A percentile compares a stretch with the other conserved stretches of the same genome.
phyloP scores from a whole-genome alignment of 2,888 invertebrate genomes.

The Eupithecia inturbata region DNA sequence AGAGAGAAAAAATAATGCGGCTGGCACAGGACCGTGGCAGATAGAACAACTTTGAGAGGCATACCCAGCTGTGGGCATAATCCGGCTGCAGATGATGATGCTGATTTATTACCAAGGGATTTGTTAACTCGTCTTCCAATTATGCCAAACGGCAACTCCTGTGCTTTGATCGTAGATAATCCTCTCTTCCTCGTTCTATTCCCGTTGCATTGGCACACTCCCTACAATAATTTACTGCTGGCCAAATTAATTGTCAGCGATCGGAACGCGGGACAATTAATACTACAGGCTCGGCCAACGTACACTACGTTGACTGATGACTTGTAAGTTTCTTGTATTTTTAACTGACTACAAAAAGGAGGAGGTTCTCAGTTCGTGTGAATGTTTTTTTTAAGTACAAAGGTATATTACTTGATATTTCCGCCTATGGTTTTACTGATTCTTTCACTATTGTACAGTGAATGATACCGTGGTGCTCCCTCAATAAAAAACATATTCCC shows the following conservation, averaged over 20 bases:
- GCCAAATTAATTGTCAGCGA: conserved; percentile 39
- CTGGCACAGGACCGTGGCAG: not conserved
- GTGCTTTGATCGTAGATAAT: conserved; percentile 28
- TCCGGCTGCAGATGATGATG: not conserved
- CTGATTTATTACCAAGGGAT: not conserved
- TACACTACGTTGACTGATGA: conserved; percentile 12
- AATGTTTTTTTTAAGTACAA: too few relatives aligned
- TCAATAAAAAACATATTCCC: too few relatives aligned
- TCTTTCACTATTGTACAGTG: too few relatives aligned
- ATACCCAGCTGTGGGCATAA: not conserved
- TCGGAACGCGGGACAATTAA: conserved; percentile 38
- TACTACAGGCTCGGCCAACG: conserved; percentile 14
- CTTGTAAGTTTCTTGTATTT: not conserved
- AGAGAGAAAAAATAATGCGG: not conserved
- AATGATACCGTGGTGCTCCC: too few relatives aligned
- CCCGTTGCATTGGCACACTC: conserved; percentile 34
- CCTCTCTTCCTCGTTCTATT: conserved; percentile 45
- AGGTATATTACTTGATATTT: too few relatives aligned
- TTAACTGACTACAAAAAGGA: too few relatives aligned
- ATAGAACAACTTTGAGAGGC: not conserved
- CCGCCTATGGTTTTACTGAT: too few relatives aligned
- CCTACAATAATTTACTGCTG: conserved; percentile 34
- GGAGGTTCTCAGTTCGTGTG: too few relatives aligned
- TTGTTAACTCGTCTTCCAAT: not conserved
- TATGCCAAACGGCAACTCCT: not conserved